Conservation (phyloP, 2,888 invertebrate genomes). For the Brachynemurus nebulosus region DNA sequence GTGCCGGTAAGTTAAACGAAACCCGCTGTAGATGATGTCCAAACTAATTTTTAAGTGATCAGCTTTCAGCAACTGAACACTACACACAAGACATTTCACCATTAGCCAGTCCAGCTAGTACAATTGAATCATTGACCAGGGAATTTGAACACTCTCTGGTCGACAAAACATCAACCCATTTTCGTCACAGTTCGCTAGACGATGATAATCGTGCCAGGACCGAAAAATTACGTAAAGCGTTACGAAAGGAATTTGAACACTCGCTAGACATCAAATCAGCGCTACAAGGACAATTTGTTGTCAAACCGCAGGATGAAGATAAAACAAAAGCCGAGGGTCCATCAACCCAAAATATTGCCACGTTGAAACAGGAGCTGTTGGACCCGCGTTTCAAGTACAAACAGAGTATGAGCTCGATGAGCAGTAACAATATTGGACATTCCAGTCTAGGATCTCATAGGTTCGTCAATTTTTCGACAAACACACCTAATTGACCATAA, state of each 20-base stretch:
- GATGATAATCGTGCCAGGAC: slow-evolving; percentile 19
- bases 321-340: slow-evolving; percentile 49
- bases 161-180: slow-evolving; percentile 11
- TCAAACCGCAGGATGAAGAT: slow-evolving; percentile 50
- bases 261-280: slow-evolving; percentile 29
- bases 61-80: not conserved
- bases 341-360: slow-evolving; percentile 41
- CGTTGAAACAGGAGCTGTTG: slow-evolving; percentile 35
- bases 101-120: slow-evolving; percentile 61
- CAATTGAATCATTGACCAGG: slow-evolving; percentile 61
- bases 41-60: too few relatives aligned
- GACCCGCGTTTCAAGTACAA: slow-evolving; percentile 27
- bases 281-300: slow-evolving; percentile 41
- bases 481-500: not conserved
- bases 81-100: not conserved
- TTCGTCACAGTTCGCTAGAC: slow-evolving; percentile 14
- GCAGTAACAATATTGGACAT: slow-evolving; percentile 24
- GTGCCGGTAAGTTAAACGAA: not conserved
- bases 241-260: slow-evolving; percentile 14
- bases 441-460: slow-evolving; percentile 30
- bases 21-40: too few relatives aligned
- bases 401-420: slow-evolving; percentile 25
- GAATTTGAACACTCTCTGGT: slow-evolving; percentile 75
- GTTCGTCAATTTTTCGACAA: slow-evolving; percentile 17
- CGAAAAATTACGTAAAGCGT: not conserved